Conservation (phyloP, 2,797 vertebrate species). For the Natrix natrix region DNA sequence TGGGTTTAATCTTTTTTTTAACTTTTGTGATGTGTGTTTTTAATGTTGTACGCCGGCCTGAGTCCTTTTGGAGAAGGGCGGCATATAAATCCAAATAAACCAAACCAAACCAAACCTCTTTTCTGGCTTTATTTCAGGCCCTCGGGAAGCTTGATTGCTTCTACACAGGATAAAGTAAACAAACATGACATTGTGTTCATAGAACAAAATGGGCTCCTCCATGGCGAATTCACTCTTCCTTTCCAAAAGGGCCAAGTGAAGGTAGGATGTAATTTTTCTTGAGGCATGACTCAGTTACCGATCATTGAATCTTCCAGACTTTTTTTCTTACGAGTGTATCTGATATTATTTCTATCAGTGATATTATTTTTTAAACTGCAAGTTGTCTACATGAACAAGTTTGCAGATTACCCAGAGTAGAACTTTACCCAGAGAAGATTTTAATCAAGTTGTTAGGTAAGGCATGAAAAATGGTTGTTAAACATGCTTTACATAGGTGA, state of each 20-base stretch:
- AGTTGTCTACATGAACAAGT: background rate
- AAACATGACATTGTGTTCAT: conserved; percentile 92
- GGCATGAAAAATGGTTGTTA: background rate
- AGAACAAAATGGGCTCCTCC: conserved; percentile 96
- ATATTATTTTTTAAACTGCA: background rate
- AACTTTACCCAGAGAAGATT: background rate
- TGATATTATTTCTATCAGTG: background rate
- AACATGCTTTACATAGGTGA: background rate
- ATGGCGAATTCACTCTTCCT: conserved; percentile 91
- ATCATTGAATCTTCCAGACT: background rate
- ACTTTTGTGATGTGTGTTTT: too few relatives aligned
- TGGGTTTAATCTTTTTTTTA: too few relatives aligned
- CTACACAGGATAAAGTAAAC: conserved; percentile 87
- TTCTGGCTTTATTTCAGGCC: conserved; percentile 75
- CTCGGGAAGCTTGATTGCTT: conserved; percentile 88
- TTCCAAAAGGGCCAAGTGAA: conserved; percentile 83
- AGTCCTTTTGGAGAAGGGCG: too few relatives aligned
- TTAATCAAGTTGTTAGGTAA: background rate
- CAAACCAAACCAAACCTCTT: too few relatives aligned
- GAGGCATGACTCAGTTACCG: background rate
- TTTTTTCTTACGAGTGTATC: background rate
- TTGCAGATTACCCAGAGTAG: background rate
- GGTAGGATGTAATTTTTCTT: conserved; percentile 63
- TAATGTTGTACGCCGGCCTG: too few relatives aligned
- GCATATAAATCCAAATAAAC: too few relatives aligned